Percentiles rank a stretch among this genome's conserved stretches.
These are phyloP conservation scores for Hyaena hyaena DNA, from an alignment of 2,113 vertebrate species.

Conservation along the genomic window DNA sequence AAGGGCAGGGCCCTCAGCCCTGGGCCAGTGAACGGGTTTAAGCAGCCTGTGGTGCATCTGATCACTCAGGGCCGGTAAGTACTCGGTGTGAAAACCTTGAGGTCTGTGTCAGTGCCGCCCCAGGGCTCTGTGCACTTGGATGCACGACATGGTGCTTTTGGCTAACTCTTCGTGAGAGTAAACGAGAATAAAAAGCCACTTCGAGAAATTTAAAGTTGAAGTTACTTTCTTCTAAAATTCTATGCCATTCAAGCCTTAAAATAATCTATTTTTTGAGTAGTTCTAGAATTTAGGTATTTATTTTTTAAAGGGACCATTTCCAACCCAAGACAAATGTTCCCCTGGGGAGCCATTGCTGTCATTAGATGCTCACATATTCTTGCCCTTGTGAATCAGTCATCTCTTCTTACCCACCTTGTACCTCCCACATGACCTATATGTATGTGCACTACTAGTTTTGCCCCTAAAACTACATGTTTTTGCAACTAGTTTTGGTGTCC, in stretches of 20 bases:
- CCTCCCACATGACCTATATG: background rate
- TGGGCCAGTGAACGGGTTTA: background rate
- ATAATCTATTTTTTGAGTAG: background rate
- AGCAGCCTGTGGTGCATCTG: background rate
- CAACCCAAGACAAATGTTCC: background rate
- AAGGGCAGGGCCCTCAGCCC: background rate
- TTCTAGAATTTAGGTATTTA: background rate
- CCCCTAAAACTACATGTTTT: background rate
- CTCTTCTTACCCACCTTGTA: background rate
- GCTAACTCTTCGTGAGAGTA: background rate
- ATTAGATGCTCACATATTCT: background rate
- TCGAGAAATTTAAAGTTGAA: background rate
- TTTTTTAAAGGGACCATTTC: conserved; percentile 7
- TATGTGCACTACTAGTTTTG: background rate
- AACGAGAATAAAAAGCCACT: background rate
- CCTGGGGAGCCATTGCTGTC: background rate
- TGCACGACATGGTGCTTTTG: background rate
- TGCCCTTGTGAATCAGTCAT: background rate
- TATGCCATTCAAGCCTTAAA: background rate
- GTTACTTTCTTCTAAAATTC: background rate
- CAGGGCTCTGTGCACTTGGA: background rate
- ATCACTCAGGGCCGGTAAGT: no score
- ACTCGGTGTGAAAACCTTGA: background rate
- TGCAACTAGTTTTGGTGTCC: background rate
- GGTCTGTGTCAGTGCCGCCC: background rate